Conservation (phyloP, 1,140 invertebrate genomes). For the Diachasmimorpha longicaudata region DNA sequence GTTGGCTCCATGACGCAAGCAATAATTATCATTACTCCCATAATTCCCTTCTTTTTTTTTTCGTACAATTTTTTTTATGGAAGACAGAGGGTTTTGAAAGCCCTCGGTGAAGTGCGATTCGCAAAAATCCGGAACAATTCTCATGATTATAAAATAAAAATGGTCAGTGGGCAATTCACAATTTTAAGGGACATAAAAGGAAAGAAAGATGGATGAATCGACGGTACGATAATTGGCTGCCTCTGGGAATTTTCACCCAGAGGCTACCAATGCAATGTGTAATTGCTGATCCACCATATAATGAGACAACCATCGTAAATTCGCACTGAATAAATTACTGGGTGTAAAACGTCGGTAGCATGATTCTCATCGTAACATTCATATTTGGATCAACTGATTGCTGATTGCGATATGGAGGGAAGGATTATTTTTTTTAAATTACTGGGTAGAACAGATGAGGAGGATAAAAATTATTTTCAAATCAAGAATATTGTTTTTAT, state of each 20-base stretch:
- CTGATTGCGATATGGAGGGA: not conserved
- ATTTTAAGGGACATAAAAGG: not conserved
- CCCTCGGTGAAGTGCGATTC: not conserved
- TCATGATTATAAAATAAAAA: slow-evolving; percentile 5
- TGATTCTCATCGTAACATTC: not conserved
- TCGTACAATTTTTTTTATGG: not conserved
- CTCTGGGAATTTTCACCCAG: not conserved
- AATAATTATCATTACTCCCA: not conserved
- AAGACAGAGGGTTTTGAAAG: not conserved
- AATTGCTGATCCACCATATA: slow-evolving; percentile 2
- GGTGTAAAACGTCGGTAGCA: slow-evolving; percentile 8
- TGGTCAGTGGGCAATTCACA: not conserved
- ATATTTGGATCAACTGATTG: not conserved
- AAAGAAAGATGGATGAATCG: not conserved
- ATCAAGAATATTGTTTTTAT: too few species aligned
- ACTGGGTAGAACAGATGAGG: too few species aligned
- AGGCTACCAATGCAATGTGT: not conserved
- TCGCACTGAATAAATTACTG: slow-evolving; percentile 5
- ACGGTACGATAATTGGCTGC: not conserved
- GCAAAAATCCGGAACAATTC: not conserved
- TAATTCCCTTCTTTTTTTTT: not conserved
- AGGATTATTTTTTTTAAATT: too few species aligned
- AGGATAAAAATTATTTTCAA: too few species aligned
- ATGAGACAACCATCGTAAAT: slow-evolving; percentile 6
- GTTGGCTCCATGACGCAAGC: not conserved